Evolutionary conservation across 2,888 invertebrate species (phyloP), one percentile per base, ranked within the genome.

Genomic region (Drosophila kanekoi): DNA sequence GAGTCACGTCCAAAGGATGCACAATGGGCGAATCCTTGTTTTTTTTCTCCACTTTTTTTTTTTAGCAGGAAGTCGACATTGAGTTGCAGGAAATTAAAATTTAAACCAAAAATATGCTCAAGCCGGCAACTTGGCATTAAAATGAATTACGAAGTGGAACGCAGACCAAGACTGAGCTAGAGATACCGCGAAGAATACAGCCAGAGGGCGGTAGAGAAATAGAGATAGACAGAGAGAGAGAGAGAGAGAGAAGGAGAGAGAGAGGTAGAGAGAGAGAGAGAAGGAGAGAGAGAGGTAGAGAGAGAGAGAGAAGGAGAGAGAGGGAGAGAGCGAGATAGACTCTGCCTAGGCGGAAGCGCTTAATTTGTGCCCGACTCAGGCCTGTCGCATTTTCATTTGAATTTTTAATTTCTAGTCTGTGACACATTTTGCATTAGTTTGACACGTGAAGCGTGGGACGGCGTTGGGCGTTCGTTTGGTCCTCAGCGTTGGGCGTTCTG

Each of bases 71-170:
- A 77, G 89, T 71, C 45, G 57, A 73, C 72, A 70, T 72, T 77
- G 81, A 79, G 82, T 76, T 72, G 70, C 89, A 88, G 86, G 86
- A 86, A 86, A 86, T 88, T 88, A 86, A 77, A 84, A 81, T 89
- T 86, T 79, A 78, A 65, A 51, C 70, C 81, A 76, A 77, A 66
- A 77, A 73, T 64, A 73, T 73, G 68, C 54, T 72, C 51, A 59
- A 48, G 41, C 40, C 28, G 52, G 43, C 65, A 63, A 64, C 45
- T 38, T 38, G 38, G 54, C 71, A 72, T 72, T 70, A 69, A 77
- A 81, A 72, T 72, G 72, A 86, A 72, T 76, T 73, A 75, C 64
- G 49, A 41, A 69, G 56, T 63, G 58, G 56, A 62, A 41, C 64
- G 53, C 51, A 45, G 8, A 28, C 8, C 28, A 28, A 28, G 28